Evolutionary conservation across 1,140 invertebrate genomes (phyloP), one percentile per base, ranked within the genome.

Genomic region (Drosophila nigromelanica): DNA sequence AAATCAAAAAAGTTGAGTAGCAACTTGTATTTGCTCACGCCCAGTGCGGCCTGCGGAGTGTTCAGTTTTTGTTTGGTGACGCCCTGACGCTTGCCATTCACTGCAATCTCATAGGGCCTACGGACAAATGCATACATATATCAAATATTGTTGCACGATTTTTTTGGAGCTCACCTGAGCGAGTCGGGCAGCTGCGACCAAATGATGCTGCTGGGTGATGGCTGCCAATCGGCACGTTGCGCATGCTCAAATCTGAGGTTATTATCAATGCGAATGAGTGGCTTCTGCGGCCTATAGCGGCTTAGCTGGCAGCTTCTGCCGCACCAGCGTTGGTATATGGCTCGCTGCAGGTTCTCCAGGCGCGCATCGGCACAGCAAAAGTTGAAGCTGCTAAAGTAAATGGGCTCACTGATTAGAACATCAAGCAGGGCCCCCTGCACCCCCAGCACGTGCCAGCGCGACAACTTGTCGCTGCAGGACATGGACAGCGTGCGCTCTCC

Each of bases 381-480:
- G 51, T 95, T 94, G 54, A 98, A 94, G 33, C 94, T 94, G 48
- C 92, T 91, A 3, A 99, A 93, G 91, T 94, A 95, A 78, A 98
- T 94, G 15, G 95, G 94, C 66, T 94, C 83, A 1, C 91, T 59
- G 52, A 98, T 92, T 18, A 98, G 92, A 42, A 95, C 87, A 73
- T 94, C 94, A 48, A 98, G 89, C 24, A 98, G 91, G 7, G 96
- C 94, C 40, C 98, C 98, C 92, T 97, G 95, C 40, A 97, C 87
- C 2, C 98, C 98, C 43, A 98, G 77, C 67, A 96, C 92, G 90
- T 96, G 95, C 98, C 98, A 99, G 66, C 95, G 95, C 6, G 97
- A 94, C 2, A 99, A 93, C 93, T 99, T 99, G 92, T 99, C 98
- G 92, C 97, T 98, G 92, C 98, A 99, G 1, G 97, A 98, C 70